Evolutionary conservation across 2,113 vertebrate genomes (phyloP), one percentile per base, ranked within the genome.

Genomic region (Piaya cayana): DNA sequence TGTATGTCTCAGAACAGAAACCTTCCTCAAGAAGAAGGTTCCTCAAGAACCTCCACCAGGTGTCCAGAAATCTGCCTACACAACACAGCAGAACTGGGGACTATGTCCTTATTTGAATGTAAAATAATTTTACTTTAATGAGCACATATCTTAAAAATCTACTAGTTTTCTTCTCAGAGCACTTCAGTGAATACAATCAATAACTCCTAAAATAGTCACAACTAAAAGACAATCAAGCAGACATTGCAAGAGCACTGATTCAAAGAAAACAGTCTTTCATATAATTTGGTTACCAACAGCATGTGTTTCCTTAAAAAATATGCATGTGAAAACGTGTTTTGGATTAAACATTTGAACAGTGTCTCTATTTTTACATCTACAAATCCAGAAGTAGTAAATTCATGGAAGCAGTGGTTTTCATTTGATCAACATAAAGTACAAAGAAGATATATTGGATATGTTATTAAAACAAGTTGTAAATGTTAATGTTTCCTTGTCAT

Each of bases 401-500:
- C 63, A 87, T 50, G 58, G 56, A 69, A 62, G n/a, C n/a, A 90
- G 71, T 0, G 6, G 12, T 72, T 94, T 92, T 42, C 37, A 72
- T 72, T 32, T 87, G 63, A 94, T 70, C 70, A 93, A 43, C 36
- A 62, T 16, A 72, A 94, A 92, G 75, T 74, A 87, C 83, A 94
- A 82, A 90, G 74, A 90, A 84, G 80, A 84, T 19, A 86, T 26
- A 80, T 39, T 25, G 9, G 50, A 22, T 65, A 52, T 45, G 67
- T 89, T 87, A 94, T 89, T 86, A 92, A 87, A 97, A 80, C 45
- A 86, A 82, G 65, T 47, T 81, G 63, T 78, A 95, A 95, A 94
- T 76, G 83, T 37, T 84, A 88, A 85, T 29, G 55, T 94, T 96
- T 96, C 95, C 95, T 92, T 96, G 92, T 90, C 90, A 93, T 80